Conservation (phyloP, 2,797 vertebrate genomes). For the Notamacropus eugenii region DNA sequence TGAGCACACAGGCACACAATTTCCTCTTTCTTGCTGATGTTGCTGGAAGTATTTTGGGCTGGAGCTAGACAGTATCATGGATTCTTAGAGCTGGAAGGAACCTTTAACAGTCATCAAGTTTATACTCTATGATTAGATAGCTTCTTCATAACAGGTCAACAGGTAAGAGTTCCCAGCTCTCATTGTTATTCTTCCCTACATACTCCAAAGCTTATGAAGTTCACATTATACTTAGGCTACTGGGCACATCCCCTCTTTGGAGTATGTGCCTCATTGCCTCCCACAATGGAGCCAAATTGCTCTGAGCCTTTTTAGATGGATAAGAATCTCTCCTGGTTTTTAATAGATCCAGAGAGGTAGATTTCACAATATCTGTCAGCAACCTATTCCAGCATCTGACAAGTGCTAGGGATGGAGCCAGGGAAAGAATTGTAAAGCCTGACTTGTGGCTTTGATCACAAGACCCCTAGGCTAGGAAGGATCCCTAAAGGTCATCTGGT, state of each 20-base stretch:
- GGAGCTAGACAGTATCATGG: constrained; percentile 23
- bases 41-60: constrained; percentile 42
- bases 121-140: background rate
- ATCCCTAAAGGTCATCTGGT: constrained; percentile 1
- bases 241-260: background rate
- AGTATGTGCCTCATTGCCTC: background rate
- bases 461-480: background rate
- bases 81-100: constrained; percentile 8
- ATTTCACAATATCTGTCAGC: background rate
- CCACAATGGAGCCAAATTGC: background rate
- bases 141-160: background rate
- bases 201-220: background rate
- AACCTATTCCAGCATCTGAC: background rate
- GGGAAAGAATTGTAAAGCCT: constrained; percentile 25
- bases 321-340: background rate
- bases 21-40: constrained; percentile 73
- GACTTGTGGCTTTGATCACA: background rate
- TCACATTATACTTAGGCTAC: background rate
- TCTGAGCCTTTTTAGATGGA: background rate
- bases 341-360: constrained; percentile 26
- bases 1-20: background rate
- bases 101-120: background rate
- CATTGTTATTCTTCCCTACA: background rate
- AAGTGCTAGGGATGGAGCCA: background rate
- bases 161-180: background rate